phyloP scores from a whole-genome alignment of 2,797 vertebrate genomes.

The Lacerta bilineata region DNA sequence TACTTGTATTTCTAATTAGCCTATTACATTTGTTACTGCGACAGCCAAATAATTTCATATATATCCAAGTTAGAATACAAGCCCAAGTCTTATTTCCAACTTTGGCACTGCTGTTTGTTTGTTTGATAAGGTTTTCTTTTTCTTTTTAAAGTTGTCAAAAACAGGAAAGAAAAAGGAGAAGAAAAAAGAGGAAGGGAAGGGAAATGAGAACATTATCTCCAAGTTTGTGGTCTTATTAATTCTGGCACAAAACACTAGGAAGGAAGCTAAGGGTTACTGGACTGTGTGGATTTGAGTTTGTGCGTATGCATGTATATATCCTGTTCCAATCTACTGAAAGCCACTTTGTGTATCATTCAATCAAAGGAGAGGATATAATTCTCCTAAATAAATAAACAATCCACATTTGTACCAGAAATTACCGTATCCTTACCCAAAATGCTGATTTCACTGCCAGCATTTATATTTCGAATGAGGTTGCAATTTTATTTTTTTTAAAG shows the following conservation, averaged over 20 bases:
- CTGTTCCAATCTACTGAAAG: neutral
- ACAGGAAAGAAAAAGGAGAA: neutral
- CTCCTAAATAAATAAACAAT: neutral
- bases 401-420: neutral
- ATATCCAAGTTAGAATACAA: neutral
- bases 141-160: neutral
- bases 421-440: neutral
- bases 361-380: neutral
- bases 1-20: neutral
- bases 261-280: no score
- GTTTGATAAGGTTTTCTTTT: neutral
- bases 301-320: no score
- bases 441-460: neutral
- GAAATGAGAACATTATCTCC: no score
- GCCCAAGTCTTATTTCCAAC: neutral
- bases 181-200: no score
- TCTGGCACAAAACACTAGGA: no score
- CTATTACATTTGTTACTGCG: neutral
- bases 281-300: no score
- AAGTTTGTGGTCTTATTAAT: no score
- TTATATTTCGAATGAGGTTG: neutral
- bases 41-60: neutral
- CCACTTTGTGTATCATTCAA: neutral
- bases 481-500: neutral
- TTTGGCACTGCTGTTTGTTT: neutral